A percentile compares a stretch with the other conserved stretches of the same genome.
These are phyloP conservation scores for Rhabditophanes sp. DNA, from an alignment of 2,888 invertebrate genomes.

Conservation along the genomic window DNA sequence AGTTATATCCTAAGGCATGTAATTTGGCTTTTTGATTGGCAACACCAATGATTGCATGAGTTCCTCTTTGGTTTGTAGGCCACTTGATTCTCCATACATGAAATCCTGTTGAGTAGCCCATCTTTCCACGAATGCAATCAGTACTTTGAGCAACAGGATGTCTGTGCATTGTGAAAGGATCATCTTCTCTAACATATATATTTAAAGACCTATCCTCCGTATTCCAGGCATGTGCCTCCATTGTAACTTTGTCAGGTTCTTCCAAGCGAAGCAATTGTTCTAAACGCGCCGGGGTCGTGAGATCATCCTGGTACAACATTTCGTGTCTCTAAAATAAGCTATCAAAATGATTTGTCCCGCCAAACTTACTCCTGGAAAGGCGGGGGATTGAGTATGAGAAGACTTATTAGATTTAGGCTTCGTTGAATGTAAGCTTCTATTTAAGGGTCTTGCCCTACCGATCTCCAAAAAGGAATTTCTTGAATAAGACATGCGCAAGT, in stretches of 20 bases:
- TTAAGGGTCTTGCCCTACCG: too few relatives aligned
- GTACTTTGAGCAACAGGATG: slow-evolving; percentile 94
- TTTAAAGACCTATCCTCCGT: slow-evolving; percentile 53
- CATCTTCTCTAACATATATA: slow-evolving; percentile 97
- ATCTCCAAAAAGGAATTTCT: too few relatives aligned
- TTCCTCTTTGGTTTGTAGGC: slow-evolving; percentile 5
- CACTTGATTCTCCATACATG: slow-evolving; percentile 11
- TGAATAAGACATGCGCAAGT: too few relatives aligned
- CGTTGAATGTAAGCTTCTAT: too few relatives aligned
- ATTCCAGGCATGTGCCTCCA: slow-evolving; percentile 1
- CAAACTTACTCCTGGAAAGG: too few relatives aligned
- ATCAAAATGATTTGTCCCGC: too few relatives aligned
- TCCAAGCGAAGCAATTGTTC: too few relatives aligned
- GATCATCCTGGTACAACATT: too few relatives aligned
- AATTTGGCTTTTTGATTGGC: background rate
- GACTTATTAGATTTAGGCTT: too few relatives aligned
- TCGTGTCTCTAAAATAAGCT: too few relatives aligned
- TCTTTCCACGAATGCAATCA: slow-evolving; percentile 89
- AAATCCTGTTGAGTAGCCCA: slow-evolving; percentile 45
- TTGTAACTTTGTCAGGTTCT: slow-evolving; percentile 2
- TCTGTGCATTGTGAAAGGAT: slow-evolving; percentile 90
- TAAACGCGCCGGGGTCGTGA: too few relatives aligned
- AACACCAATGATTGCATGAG: slow-evolving; percentile 3
- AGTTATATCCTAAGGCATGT: slow-evolving; percentile 85
- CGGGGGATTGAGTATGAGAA: too few relatives aligned